Percentiles rank a stretch among this genome's conserved stretches.
These are phyloP conservation scores for Grantiella picta DNA, from an alignment of 2,113 vertebrate species.

Conservation along the genomic window DNA sequence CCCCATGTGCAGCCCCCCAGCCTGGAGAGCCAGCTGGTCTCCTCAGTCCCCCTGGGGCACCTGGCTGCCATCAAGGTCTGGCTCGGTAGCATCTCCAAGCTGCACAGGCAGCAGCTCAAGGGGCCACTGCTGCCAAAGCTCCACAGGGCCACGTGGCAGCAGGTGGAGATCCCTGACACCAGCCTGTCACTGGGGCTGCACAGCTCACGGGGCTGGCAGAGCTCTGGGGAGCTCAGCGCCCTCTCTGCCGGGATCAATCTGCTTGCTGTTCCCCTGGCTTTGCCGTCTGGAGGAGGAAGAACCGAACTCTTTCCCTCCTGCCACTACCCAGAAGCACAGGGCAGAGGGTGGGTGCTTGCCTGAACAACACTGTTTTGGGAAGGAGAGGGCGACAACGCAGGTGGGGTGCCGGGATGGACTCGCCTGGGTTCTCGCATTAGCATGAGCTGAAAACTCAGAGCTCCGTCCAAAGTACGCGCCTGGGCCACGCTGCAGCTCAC, in stretches of 20 bases:
- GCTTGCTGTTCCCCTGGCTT: background rate
- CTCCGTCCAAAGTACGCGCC: background rate
- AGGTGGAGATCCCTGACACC: background rate
- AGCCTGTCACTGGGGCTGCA: background rate
- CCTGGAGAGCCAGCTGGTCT: background rate
- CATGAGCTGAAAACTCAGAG: background rate
- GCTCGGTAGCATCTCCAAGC: background rate
- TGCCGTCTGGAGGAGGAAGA: background rate
- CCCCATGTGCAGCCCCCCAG: background rate
- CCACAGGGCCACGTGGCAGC: conserved; percentile 25
- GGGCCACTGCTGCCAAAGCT: background rate
- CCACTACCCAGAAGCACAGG: background rate
- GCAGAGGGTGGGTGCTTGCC: background rate
- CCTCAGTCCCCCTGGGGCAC: background rate
- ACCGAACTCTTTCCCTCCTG: background rate
- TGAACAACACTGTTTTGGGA: background rate
- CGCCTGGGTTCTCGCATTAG: rapidly evolving
- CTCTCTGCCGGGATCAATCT: background rate
- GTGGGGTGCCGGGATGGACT: background rate
- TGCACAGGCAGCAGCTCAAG: background rate
- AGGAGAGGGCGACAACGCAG: background rate
- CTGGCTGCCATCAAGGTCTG: background rate
- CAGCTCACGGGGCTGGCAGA: background rate
- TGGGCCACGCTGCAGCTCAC: background rate
- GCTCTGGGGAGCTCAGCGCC: rapidly evolving